A percentile compares a stretch with the other conserved stretches of the same genome.
Conservation (phyloP, 2,888 invertebrate genomes). For the Sinopyrophorus schimmeli region DNA sequence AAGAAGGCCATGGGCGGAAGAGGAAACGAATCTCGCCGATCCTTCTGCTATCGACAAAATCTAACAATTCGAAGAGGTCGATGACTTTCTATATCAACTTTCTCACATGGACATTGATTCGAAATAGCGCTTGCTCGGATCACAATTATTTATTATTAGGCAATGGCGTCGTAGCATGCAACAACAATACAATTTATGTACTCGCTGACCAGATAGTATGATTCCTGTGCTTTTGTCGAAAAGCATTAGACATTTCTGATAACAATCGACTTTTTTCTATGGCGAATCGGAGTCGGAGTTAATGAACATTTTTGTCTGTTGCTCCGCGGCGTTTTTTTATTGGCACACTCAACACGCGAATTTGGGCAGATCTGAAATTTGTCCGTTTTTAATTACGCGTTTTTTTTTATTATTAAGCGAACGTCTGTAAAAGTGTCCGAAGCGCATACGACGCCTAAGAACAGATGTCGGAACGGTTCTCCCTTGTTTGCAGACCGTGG, state of each 20-base stretch:
- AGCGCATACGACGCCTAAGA: too few relatives aligned
- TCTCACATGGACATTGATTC: constrained; percentile 24
- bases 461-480: constrained; percentile 41
- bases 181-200: constrained; percentile 31
- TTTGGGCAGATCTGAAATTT: too few relatives aligned
- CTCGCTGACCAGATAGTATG: constrained; percentile 31
- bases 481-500: constrained; percentile 56
- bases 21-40: too few relatives aligned
- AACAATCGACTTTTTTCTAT: constrained; percentile 26
- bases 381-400: too few relatives aligned
- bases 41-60: too few relatives aligned
- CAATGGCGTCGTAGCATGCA: constrained; percentile 27
- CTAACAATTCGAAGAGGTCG: constrained; percentile 19
- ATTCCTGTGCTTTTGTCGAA: constrained; percentile 27
- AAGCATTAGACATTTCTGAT: constrained; percentile 30
- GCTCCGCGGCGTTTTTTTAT: too few relatives aligned
- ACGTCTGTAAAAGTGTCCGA: too few relatives aligned
- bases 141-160: constrained; percentile 25
- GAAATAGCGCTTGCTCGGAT: constrained; percentile 10
- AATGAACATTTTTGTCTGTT: too few relatives aligned
- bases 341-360: too few relatives aligned
- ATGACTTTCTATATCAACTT: constrained; percentile 21
- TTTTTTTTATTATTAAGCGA: too few relatives aligned
- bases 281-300: constrained; percentile 15
- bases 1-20: too few relatives aligned